Conservation (phyloP, 2,888 invertebrate species). For the Calephelis perditalis region DNA sequence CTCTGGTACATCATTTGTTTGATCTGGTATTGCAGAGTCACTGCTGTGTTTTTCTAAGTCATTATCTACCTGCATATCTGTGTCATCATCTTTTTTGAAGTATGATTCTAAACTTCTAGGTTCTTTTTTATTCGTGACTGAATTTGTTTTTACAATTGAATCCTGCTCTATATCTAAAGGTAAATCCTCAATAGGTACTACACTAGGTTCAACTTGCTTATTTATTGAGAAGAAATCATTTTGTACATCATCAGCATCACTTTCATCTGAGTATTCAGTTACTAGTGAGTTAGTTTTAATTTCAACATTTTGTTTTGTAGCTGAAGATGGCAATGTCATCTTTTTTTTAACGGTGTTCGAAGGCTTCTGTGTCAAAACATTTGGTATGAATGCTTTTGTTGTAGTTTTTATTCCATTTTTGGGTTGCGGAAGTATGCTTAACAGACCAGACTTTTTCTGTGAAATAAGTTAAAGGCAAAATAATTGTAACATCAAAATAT, state of each 20-base stretch:
- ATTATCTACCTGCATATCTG: constrained; percentile 32
- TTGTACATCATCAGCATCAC: constrained; percentile 67
- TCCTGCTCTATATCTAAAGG: constrained; percentile 50
- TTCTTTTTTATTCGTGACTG: constrained; percentile 31
- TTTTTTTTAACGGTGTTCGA: constrained; percentile 42
- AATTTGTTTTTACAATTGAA: constrained; percentile 22
- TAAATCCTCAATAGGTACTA: constrained; percentile 52
- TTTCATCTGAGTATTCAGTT: constrained; percentile 60
- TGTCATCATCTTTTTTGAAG: constrained; percentile 50
- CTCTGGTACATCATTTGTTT: constrained; percentile 13
- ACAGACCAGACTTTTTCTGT: constrained; percentile 81
- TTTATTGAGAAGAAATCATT: constrained; percentile 77
- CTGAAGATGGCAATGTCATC: constrained; percentile 35
- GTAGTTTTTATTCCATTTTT: constrained; percentile 56
- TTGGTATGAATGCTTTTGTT: constrained; percentile 62
- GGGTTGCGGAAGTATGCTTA: constrained; percentile 84
- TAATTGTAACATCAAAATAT: not conserved
- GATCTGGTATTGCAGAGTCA: constrained; percentile 29
- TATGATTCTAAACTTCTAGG: constrained; percentile 53
- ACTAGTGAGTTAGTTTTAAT: constrained; percentile 32
- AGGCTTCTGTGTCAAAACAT: constrained; percentile 62
- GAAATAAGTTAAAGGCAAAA: constrained; percentile 30
- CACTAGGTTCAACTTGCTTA: constrained; percentile 62
- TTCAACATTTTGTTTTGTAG: constrained; percentile 41
- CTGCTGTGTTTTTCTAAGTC: constrained; percentile 10